Base-by-base conservation (phyloP, 1,140 invertebrate genomes). In the Dendrolimus punctatus region DNA sequence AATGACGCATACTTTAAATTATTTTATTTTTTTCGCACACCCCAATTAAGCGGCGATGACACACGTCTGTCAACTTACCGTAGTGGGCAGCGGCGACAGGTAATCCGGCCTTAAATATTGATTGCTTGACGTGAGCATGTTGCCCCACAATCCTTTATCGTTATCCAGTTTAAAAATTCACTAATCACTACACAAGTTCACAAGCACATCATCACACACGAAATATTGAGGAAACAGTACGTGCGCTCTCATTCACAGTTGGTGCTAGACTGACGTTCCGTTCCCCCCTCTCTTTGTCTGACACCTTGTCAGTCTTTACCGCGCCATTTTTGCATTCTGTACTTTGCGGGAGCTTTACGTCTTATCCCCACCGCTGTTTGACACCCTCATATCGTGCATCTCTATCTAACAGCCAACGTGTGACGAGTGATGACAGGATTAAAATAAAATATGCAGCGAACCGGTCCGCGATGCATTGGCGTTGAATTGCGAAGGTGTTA, bases 91-190 rank as follows among this genome's bases (percentile, higher is more conserved):
- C 64, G 95, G 94, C 70, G 95, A 94, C 76, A 96, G 90, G 85
- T 96, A 97, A 88, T 97, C 95, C 90, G 95, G 95, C 87, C 94
- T 91, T 75, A 96, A 90, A 87, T 96, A 96, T 89, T 96, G 95
- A 88, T 95, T 95, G 76, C 91, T 93, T 71, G 93, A 93, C 74
- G 94, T 95, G 90, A 95, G 91, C 94, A 95, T 95, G 58, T 76
- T 85, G 83, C 76, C 78, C 80, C 83, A 85, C 75, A 83, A 60
- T 62, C 72, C 64, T 58, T 71, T 76, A 76, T 83, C 80, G 64
- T 80, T 78, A 73, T 81, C 82, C 79, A 84, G 80, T 67, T 78
- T 81, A 76, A 66, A 68, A 68, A 63, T 46, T 53, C 53, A 62
- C 51, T 55, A 44, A 46, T 41, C 41, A 60, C 67, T 23, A 74